phyloP scores from a whole-genome alignment of 1,140 invertebrate species.

The Atopsyche davidsoni region DNA sequence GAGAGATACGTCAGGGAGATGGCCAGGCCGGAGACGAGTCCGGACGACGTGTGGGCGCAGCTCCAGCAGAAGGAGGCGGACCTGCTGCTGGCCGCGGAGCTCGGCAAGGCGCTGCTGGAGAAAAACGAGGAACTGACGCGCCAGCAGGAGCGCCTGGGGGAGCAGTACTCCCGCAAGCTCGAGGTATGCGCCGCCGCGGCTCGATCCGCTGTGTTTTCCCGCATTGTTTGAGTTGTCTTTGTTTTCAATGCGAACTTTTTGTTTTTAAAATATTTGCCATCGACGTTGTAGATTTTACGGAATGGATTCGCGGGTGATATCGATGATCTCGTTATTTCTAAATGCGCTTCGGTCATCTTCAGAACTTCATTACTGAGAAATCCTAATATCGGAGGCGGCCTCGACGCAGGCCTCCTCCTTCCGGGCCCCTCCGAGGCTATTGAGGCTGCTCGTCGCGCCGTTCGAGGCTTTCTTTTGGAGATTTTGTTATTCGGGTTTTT shows the following conservation, averaged over 20 bases:
- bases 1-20: constrained; percentile 55
- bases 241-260: constrained; percentile 6
- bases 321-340: too few relatives aligned
- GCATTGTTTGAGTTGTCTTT: constrained; percentile 7
- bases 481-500: too few relatives aligned
- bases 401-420: too few relatives aligned
- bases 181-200: too few relatives aligned
- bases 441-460: too few relatives aligned
- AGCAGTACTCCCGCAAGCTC: constrained; percentile 86
- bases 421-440: too few relatives aligned
- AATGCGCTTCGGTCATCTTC: too few relatives aligned
- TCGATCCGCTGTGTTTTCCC: not conserved
- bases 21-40: constrained; percentile 46
- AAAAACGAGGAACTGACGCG: constrained; percentile 88
- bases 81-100: constrained; percentile 84
- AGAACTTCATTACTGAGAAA: too few relatives aligned
- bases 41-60: constrained; percentile 71
- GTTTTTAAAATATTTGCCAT: constrained; percentile 3
- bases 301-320: too few relatives aligned
- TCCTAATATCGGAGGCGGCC: too few relatives aligned
- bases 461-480: too few relatives aligned
- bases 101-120: constrained; percentile 90
- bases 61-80: constrained; percentile 90
- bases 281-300: not conserved
- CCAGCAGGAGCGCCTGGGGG: constrained; percentile 76